phyloP scores from a whole-genome alignment of 1,140 invertebrate species.

The Sinella curviseta region DNA sequence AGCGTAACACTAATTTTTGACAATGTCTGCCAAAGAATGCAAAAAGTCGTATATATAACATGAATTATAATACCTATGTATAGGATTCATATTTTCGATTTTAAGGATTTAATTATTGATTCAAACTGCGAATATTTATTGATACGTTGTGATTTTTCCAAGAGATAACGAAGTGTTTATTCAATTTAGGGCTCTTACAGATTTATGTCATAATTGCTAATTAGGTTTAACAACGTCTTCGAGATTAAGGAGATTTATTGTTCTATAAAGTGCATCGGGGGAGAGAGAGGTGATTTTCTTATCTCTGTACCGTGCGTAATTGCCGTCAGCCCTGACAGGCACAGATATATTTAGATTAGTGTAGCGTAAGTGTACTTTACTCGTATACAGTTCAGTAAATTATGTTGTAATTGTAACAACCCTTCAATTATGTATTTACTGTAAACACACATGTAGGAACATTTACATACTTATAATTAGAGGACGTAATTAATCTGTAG shows the following conservation, averaged over 20 bases:
- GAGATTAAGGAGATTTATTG: conserved; percentile 22
- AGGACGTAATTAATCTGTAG: too few relatives aligned
- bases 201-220: neutral
- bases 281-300: too few relatives aligned
- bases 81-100: neutral
- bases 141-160: neutral
- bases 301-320: too few relatives aligned
- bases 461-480: too few relatives aligned
- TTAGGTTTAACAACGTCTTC: neutral
- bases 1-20: conserved; percentile 3
- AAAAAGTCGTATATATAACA: neutral
- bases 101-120: neutral
- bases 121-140: neutral
- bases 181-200: neutral
- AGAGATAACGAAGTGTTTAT: neutral
- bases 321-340: too few relatives aligned
- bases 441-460: too few relatives aligned
- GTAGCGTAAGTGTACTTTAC: too few relatives aligned
- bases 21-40: conserved; percentile 22
- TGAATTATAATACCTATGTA: neutral
- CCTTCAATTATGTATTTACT: too few relatives aligned
- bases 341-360: too few relatives aligned
- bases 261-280: neutral
- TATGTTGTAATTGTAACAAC: too few relatives aligned
- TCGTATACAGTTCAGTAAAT: too few relatives aligned